Percentiles rank a stretch among this genome's conserved stretches.
Evolutionary conservation across 2,113 vertebrate species (phyloP).

Genomic region (Equus quagga): DNA sequence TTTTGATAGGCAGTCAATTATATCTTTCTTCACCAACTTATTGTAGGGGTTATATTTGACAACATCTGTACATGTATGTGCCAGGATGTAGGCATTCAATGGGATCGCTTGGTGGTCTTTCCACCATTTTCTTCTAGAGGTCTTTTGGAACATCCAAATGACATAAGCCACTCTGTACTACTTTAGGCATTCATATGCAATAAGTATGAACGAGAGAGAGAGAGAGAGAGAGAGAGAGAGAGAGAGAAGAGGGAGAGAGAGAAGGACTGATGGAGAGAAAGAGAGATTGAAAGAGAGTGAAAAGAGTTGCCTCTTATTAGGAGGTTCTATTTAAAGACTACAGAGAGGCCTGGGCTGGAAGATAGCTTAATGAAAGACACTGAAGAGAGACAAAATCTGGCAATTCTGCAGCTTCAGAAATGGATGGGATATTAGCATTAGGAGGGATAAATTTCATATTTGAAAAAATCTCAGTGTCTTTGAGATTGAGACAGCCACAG

Average conservation of each 20-base stretch:
- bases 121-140: neutral
- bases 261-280: neutral
- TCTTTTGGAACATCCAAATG: conserved; percentile 15
- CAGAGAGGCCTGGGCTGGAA: neutral
- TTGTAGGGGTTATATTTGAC: neutral
- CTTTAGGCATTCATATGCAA: neutral
- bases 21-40: neutral
- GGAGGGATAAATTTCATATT: neutral
- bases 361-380: neutral
- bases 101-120: neutral
- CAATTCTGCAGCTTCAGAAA: neutral
- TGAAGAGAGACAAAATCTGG: neutral
- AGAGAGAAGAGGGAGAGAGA: neutral
- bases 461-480: neutral
- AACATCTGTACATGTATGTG: neutral
- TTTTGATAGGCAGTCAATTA: neutral
- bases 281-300: neutral
- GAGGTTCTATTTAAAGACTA: conserved; percentile 8
- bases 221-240: neutral
- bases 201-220: neutral
- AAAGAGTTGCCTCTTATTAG: neutral
- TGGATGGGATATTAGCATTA: neutral
- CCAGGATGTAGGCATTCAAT: neutral
- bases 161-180: neutral
- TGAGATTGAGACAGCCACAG: neutral